Evolutionary conservation across 2,797 vertebrate species (phyloP).

Genomic region (Garrulus glandarius): DNA sequence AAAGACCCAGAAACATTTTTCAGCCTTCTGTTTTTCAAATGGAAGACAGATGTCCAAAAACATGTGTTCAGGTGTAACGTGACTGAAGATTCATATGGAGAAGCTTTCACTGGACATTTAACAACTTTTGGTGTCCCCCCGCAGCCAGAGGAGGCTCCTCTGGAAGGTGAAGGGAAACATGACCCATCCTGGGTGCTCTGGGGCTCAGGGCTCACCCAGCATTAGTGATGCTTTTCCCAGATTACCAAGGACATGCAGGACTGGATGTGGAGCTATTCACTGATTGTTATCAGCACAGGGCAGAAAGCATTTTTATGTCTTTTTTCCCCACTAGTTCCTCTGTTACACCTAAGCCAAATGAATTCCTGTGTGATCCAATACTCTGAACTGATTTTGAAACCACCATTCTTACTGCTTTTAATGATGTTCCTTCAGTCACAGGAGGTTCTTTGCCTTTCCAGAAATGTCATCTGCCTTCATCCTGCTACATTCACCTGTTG

Average conservation of each 20-base stretch:
- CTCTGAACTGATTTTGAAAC: neutral
- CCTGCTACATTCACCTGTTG: neutral
- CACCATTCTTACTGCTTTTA: neutral
- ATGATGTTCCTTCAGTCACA: neutral
- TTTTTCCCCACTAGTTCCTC: neutral
- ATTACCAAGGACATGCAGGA: accelerated
- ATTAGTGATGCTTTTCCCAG: neutral
- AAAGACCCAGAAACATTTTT: constrained; percentile 6
- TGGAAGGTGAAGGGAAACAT: neutral
- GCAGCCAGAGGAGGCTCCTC: neutral
- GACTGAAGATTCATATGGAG: neutral
- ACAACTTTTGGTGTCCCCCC: neutral
- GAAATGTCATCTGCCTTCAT: neutral
- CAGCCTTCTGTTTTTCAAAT: constrained; percentile 22
- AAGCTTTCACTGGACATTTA: neutral
- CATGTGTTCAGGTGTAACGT: neutral
- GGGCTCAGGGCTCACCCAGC: neutral
- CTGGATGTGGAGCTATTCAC: neutral
- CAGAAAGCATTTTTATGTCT: neutral
- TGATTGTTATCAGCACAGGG: neutral
- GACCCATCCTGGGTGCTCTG: neutral
- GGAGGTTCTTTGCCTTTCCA: neutral
- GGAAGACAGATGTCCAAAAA: constrained; percentile 28
- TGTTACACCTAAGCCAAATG: neutral
- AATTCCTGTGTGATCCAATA: neutral